A percentile compares a stretch with the other conserved stretches of the same genome.
Evolutionary conservation across 2,113 vertebrate genomes (phyloP).

Genomic region (Burhinus oedicnemus): DNA sequence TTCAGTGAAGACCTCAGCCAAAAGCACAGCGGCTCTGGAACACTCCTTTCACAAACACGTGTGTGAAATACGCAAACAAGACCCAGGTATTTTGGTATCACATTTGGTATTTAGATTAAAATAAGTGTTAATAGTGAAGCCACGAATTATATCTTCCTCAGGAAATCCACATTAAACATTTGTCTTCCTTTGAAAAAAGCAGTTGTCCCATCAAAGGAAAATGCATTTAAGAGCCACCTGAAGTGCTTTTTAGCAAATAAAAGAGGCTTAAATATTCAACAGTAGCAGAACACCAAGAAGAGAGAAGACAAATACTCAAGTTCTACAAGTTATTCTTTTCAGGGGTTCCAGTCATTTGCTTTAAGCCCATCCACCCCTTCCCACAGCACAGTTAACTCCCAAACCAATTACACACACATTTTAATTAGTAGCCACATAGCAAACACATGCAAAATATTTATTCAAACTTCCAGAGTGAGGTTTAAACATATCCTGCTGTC

Average conservation of each 20-base stretch:
- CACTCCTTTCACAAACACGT: background rate
- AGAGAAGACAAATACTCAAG: background rate
- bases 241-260: background rate
- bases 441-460: background rate
- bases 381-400: background rate
- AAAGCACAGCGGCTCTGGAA: background rate
- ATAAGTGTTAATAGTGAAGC: background rate
- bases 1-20: background rate
- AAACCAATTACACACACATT: background rate
- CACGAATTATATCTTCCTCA: background rate
- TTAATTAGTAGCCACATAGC: background rate
- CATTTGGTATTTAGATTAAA: background rate
- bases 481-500: background rate
- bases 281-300: background rate
- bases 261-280: background rate
- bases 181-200: background rate
- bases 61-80: background rate
- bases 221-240: background rate
- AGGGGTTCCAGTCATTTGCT: background rate
- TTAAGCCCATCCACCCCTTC: background rate
- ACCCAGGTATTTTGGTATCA: background rate
- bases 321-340: background rate
- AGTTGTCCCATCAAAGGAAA: background rate
- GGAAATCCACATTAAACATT: background rate
- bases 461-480: background rate